Conservation (phyloP, 2,888 invertebrate species). For the Ernsta delagoae region DNA sequence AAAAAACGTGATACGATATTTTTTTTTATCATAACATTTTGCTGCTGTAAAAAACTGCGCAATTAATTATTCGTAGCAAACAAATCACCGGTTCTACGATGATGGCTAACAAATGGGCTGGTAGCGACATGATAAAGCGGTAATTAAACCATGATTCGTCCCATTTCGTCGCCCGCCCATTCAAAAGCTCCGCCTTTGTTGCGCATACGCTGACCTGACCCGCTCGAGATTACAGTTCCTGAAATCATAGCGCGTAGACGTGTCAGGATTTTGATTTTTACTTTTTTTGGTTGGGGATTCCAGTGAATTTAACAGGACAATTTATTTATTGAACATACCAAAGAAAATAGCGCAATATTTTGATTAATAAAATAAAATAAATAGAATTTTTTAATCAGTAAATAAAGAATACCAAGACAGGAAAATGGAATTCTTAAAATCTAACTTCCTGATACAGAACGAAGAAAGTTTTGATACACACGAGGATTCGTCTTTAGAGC, state of each 20-base stretch:
- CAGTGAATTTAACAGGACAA: no score
- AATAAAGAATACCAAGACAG: neutral
- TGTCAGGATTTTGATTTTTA: neutral
- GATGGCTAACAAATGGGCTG: slow-evolving; percentile 33
- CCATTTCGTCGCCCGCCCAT: slow-evolving; percentile 38
- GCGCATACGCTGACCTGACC: slow-evolving; percentile 4
- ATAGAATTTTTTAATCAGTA: no score
- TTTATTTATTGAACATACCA: no score
- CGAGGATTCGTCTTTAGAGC: slow-evolving; percentile 37
- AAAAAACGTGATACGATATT: no score
- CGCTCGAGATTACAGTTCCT: slow-evolving; percentile 35
- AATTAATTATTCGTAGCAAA: neutral
- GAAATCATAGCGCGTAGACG: slow-evolving; percentile 29
- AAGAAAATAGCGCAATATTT: no score
- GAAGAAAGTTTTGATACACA: slow-evolving; percentile 46
- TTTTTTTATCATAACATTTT: no score
- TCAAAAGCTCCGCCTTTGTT: slow-evolving; percentile 38
- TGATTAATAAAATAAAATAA: no score
- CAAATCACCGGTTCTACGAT: neutral
- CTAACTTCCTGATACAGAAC: slow-evolving; percentile 52
- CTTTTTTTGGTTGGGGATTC: no score
- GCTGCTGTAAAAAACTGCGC: neutral
- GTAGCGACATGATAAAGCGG: slow-evolving; percentile 23
- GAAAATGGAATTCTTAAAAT: slow-evolving; percentile 61
- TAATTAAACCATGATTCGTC: slow-evolving; percentile 20